These are phyloP conservation scores for Felis catus DNA, from an alignment of 2,113 vertebrate species.

Conservation along the genomic window F.catus_Fca126_mat1.0 CM031418.1:98994501-98995000, in stretches of 20 bases:
- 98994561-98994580: neutral
- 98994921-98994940: neutral
- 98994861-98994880: neutral
- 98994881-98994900: slow-evolving; percentile 1
- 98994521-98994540: neutral
- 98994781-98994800: neutral
- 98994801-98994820: neutral
- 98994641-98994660: neutral
- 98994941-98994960: neutral
- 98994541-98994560: neutral
- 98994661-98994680: neutral
- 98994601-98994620: neutral
- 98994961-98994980: neutral
- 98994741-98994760: neutral
- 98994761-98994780: neutral
- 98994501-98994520: neutral
- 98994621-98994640: neutral
- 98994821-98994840: neutral
- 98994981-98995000: neutral
- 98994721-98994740: neutral
- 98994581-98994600: neutral
- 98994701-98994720: neutral
- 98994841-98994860: neutral
- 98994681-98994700: neutral
- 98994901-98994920: neutral